These are phyloP conservation scores for Chiridota heheva DNA, from an alignment of 35 echinoderm and acorn worm species.

Conservation along the genomic window DNA sequence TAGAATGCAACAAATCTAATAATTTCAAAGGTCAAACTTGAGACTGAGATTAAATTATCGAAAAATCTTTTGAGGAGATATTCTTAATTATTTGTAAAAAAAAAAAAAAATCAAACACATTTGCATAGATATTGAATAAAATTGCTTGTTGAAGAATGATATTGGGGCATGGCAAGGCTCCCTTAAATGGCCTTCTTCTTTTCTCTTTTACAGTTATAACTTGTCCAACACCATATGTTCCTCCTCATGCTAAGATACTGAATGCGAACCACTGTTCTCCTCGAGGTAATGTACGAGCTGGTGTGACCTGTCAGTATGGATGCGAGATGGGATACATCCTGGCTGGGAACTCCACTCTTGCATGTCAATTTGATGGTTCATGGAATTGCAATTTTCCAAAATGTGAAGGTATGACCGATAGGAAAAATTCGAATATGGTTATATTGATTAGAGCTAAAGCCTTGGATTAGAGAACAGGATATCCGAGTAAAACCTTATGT, in stretches of 20 bases:
- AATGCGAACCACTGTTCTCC: background rate
- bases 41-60: too few relatives aligned
- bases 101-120: too few relatives aligned
- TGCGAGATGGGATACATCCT: background rate
- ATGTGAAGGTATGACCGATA: background rate
- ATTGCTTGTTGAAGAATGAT: background rate
- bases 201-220: background rate
- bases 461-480: too few relatives aligned
- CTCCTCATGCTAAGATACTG: background rate
- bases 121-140: background rate
- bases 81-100: too few relatives aligned
- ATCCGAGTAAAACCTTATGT: too few relatives aligned
- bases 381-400: background rate
- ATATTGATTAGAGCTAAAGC: too few relatives aligned
- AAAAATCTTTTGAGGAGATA: too few relatives aligned
- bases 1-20: too few relatives aligned
- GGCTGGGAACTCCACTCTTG: background rate
- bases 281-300: background rate
- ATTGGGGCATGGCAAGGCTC: background rate
- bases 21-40: too few relatives aligned
- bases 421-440: too few relatives aligned
- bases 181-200: background rate
- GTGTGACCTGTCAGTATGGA: background rate
- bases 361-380: background rate
- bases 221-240: too few relatives aligned